Base-by-base conservation (phyloP, 2,888 invertebrate genomes). In the Ichneumoninae sp. region DNA sequence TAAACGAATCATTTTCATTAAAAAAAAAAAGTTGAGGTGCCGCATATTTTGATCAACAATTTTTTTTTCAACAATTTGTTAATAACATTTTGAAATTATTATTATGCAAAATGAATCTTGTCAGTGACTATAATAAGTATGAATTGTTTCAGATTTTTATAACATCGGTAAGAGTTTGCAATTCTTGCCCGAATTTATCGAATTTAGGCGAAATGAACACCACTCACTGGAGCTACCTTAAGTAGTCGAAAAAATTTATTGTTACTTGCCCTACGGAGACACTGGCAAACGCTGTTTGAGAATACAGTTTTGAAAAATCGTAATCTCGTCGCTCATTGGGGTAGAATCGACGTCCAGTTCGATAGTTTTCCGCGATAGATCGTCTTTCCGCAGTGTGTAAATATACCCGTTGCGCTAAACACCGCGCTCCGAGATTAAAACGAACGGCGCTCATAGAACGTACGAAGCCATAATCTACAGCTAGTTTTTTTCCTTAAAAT, bases 401-500 rank as follows among this genome's bases (percentile, higher is more conserved):
- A 47, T 22, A 47, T 22, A 54, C 54, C 33, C 54, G 33, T 54
- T 30, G 54, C 50, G 36, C 36, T 36, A 6, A 30, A 57, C 57
- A 57, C 57, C 26, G 57, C 26, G 57, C 26, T 57, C 4, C 60
- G 30, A 26, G n/a, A 63, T 36, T 5, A 54, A 19, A 68, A 13
- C 44, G 36, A 13, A 66, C 60, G 30, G 50, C 69, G 77, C 63
- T 78, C 30, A 57, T 75, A 75, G 54, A 65, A 74, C 54, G 54
- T 73, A 80, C 76, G 66, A 78, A 87, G 87, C 87, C 87, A 88
- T 85, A 87, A 83, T 71, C 73, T 74, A 78, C 68, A 84, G 66
- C 65, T 84, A 88, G 78, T 86, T 87, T 71, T 83, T 69, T 81
- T 69, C 80, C 79, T 86, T 47, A 78, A 87, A 85, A 83, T 83